phyloP scores from a whole-genome alignment of 2,888 invertebrate species.

The Drosophila phalerata region DNA sequence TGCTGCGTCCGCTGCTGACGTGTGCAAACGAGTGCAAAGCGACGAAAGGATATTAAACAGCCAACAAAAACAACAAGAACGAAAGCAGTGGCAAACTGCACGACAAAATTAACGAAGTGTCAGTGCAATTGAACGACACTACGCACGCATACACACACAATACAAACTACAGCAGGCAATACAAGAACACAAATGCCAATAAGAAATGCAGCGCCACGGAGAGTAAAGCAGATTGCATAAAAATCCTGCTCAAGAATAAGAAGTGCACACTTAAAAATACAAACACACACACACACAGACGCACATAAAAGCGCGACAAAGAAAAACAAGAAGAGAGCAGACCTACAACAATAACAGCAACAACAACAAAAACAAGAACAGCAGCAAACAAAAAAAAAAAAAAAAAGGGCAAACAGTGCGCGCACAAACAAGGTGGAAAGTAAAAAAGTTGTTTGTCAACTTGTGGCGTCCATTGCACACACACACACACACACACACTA shows the following conservation, averaged over 20 bases:
- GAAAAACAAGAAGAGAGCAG: slow-evolving; percentile 25
- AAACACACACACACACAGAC: slow-evolving; percentile 13
- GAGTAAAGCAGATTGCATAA: slow-evolving; percentile 62
- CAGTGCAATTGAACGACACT: slow-evolving; percentile 70
- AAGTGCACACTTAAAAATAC: slow-evolving; percentile 49
- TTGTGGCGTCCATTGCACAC: slow-evolving; percentile 79
- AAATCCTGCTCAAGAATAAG: slow-evolving; percentile 73
- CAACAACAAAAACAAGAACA: slow-evolving; percentile 22
- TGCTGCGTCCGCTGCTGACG: slow-evolving; percentile 59
- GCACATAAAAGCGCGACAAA: slow-evolving; percentile 54
- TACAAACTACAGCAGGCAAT: slow-evolving; percentile 43
- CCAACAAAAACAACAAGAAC: slow-evolving; percentile 35
- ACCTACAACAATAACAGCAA: slow-evolving; percentile 12
- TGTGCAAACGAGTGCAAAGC: slow-evolving; percentile 70
- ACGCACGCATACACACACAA: slow-evolving; percentile 55
- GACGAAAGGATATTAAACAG: slow-evolving; percentile 66
- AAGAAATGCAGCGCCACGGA: slow-evolving; percentile 46
- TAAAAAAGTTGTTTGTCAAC: slow-evolving; percentile 85
- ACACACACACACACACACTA: too few relatives aligned
- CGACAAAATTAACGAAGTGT: slow-evolving; percentile 73
- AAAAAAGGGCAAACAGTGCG: slow-evolving; percentile 60
- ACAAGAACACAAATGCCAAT: slow-evolving; percentile 11
- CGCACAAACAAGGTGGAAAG: slow-evolving; percentile 76
- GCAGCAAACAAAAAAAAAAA: too few relatives aligned
- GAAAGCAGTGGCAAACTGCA: slow-evolving; percentile 51